Evolutionary conservation across 2,888 invertebrate genomes (phyloP), one percentile per base, ranked within the genome.

Genomic region (Habroteleia sp.): DNA sequence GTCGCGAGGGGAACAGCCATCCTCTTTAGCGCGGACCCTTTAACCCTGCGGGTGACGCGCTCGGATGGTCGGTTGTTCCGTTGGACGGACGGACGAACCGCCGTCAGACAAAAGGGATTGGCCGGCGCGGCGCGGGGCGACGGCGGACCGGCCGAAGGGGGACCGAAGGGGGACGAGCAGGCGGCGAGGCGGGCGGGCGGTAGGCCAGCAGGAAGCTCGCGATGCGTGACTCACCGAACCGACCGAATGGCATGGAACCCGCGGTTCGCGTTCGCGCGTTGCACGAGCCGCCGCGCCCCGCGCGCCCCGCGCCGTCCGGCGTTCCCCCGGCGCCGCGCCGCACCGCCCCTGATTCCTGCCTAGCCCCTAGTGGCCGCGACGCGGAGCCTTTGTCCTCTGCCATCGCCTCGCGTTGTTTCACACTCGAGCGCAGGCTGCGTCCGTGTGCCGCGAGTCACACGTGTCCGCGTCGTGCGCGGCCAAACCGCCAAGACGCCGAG

Each of bases 191-290:
- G 68, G 76, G 42, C 79, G 77, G 82, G n/a, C n/a, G n/a, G n/a
- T n/a, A n/a, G n/a, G n/a, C 81, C 84, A 85, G 87, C 87, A 87
- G 88, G 88, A 87, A 88, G 88, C 87, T 84, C 87, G 87, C 87
- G 87, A 84, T 86, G 87, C 88, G 87, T 88, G 88, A 87, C 88
- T 88, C 87, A 87, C 84, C 82, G 84, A 81, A 83, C 81, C 80
- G 81, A 83, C 81, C 82, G 83, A 83, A 83, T 82, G 81, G 80
- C 66, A 80, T 77, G 77, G 81, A 83, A 82, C 83, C 84, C 85
- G 85, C 85, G 85, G 84, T 85, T 85, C 86, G 83, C 85, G 86
- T 83, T 83, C 83, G 82, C 83, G 81, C 82, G 79, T 76, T 80
- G 68, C 75, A 62, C 77, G 27, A 42, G 65, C 56, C 74, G 72